Percentiles rank a stretch among this genome's conserved stretches.
phyloP scores from a whole-genome alignment of 2,113 vertebrate species.

The Myotis yumanensis region DNA sequence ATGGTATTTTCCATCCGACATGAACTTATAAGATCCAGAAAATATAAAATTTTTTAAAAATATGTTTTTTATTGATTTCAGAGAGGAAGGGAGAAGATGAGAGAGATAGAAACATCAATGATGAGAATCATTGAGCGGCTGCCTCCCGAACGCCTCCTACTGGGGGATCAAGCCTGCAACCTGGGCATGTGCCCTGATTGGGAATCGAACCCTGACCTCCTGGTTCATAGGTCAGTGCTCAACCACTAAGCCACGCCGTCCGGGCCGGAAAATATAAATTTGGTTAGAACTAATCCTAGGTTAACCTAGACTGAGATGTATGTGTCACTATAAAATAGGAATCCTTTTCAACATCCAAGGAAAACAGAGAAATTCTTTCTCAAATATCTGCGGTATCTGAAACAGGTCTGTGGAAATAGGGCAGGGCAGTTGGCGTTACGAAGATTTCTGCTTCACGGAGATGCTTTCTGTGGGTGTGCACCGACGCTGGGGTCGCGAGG shows the following conservation, averaged over 20 bases:
- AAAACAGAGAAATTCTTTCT: conserved; percentile 1
- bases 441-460: not conserved
- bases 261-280: not conserved
- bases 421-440: not conserved
- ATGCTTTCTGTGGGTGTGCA: not conserved
- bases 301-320: conserved; percentile 14
- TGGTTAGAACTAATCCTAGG: not conserved
- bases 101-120: no score
- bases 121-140: no score
- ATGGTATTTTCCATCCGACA: not conserved
- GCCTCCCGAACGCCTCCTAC: no score
- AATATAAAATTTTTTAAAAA: not conserved
- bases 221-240: no score
- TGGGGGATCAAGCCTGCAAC: no score
- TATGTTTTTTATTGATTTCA: no score
- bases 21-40: not conserved
- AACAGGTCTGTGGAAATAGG: not conserved
- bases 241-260: no score
- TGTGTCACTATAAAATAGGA: conserved; percentile 2
- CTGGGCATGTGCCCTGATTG: no score
- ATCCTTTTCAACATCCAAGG: not conserved
- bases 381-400: not conserved
- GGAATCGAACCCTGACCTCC: no score
- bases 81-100: no score
- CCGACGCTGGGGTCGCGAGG: not conserved